Base-by-base conservation (phyloP, 2,113 vertebrate species). In the Mixornis gularis region DNA sequence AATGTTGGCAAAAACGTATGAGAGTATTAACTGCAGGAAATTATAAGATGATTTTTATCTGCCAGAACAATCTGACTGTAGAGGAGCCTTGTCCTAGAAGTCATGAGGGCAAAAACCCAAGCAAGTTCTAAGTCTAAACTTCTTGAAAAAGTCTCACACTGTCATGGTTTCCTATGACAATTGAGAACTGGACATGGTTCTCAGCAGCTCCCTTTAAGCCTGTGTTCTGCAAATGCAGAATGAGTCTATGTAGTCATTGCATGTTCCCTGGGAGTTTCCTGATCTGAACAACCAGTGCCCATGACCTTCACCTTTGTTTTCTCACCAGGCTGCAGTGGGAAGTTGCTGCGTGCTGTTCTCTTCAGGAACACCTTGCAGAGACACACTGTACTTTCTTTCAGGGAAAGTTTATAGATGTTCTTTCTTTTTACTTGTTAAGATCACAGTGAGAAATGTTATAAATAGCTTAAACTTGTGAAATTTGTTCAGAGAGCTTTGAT, bases 401-500 rank as follows among this genome's bases (percentile, higher is more conserved):
- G 27, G 30, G 27, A 26, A 91, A 80, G n/a, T 73, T 90, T 88
- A 68, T 55, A 70, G 27, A 55, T 63, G 25, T 76, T 89, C 53
- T 74, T 92, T 86, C 71, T 92, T 84, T 79, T 84, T 46, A 40
- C 40, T 74, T 78, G 80, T 22, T 84, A 89, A 79, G 49, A 84
- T 79, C 58, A 60, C 58, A 92, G 53, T 27, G 58, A 78, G 53
- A 14, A 71, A 76, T 44, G 49, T 36, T 93, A 92, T 89, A 92
- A 84, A 87, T 91, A 89, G 41, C 52, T 84, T 74, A 64, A 34
- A 87, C 69, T 78, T 88, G 55, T 68, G 76, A 85, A 85, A 88
- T 56, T 83, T 91, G 8, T 85, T 87, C 76, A 44, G 43, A 80
- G 21, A 55, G 46, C 40, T 91, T 85, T 12, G n/a, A 73, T 30